A percentile compares a stretch with the other conserved stretches of the same genome.
Evolutionary conservation across 1,140 invertebrate genomes (phyloP).

Genomic region (Grapholita molesta): DNA sequence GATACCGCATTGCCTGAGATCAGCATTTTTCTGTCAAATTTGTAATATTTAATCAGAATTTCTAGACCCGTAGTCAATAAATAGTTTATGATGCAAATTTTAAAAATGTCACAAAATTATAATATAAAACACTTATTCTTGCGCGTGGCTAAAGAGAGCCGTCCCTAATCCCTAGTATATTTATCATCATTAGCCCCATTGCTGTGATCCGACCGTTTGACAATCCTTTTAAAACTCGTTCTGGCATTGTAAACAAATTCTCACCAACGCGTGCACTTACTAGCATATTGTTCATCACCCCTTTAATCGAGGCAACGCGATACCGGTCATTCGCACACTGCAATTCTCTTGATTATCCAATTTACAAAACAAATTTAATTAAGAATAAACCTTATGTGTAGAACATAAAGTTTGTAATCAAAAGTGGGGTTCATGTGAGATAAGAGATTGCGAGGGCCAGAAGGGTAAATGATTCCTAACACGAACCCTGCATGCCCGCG

Average conservation of each 20-base stretch:
- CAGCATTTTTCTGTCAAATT: no score
- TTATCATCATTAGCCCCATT: conserved; percentile 3
- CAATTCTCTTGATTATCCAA: not conserved
- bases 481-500: conserved; percentile 24
- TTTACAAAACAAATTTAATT: not conserved
- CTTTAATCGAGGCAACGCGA: not conserved
- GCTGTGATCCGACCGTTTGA: not conserved
- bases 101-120: not conserved
- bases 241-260: conserved; percentile 5
- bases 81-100: no score
- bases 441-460: conserved; percentile 42
- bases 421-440: not conserved
- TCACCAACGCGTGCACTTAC: not conserved
- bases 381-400: not conserved
- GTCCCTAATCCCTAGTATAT: not conserved
- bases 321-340: not conserved
- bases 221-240: not conserved
- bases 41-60: no score
- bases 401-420: not conserved
- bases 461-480: conserved; percentile 37
- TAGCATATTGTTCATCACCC: not conserved
- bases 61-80: no score
- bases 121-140: not conserved
- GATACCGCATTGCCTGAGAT: no score
- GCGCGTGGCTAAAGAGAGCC: not conserved